These are phyloP conservation scores for Drosophila elegans DNA, from an alignment of 1,140 invertebrate genomes.

Conservation along the genomic window DNA sequence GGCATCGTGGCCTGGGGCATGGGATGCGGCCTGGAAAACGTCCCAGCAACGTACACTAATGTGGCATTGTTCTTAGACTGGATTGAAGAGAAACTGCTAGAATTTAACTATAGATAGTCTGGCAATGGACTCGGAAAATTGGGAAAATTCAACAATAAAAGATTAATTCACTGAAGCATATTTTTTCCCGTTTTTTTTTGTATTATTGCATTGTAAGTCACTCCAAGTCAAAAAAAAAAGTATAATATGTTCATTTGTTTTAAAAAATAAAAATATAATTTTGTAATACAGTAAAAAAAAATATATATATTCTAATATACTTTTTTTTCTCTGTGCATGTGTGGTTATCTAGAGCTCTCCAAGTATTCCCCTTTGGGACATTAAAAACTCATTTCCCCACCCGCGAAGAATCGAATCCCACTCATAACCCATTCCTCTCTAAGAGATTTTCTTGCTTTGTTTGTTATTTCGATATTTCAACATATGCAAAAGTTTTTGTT, in stretches of 20 bases:
- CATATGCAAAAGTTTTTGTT: conserved; percentile 62
- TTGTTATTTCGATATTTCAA: conserved; percentile 71
- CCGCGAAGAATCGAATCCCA: conserved; percentile 29
- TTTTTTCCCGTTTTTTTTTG: no score
- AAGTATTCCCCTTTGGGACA: conserved; percentile 82
- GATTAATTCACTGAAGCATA: no score
- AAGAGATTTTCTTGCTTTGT: conserved; percentile 42
- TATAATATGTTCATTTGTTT: no score
- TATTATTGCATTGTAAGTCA: no score
- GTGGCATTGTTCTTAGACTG: conserved; percentile 81
- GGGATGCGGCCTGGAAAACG: conserved; percentile 86
- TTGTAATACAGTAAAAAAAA: no score
- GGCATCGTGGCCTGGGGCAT: conserved; percentile 90
- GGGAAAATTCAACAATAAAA: no score
- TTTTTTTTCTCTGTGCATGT: conserved; percentile 2
- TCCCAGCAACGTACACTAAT: conserved; percentile 91
- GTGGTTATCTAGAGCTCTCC: conserved; percentile 24
- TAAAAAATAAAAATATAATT: no score
- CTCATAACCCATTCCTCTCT: conserved; percentile 41
- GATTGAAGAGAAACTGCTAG: background rate
- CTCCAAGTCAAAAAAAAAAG: no score
- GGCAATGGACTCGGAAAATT: no score
- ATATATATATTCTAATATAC: no score
- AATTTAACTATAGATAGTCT: background rate
- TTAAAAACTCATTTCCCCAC: conserved; percentile 83